Conservation (phyloP, 2,113 vertebrate species). For the Illadopsis cleaveri region DNA sequence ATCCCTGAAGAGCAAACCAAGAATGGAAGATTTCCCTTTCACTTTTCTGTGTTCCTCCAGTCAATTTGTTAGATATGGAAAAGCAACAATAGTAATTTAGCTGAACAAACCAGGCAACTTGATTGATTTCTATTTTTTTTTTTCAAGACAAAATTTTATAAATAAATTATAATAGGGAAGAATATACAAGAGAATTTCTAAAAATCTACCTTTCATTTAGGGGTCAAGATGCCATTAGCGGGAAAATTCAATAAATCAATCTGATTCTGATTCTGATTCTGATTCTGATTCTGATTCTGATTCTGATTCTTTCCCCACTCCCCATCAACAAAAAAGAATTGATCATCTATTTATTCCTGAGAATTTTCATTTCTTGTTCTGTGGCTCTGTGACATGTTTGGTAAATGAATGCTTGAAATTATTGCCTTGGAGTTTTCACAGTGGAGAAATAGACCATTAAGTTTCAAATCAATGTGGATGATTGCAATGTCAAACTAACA, state of each 20-base stretch:
- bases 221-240: background rate
- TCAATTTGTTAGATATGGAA: background rate
- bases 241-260: background rate
- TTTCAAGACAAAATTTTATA: background rate
- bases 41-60: background rate
- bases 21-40: background rate
- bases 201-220: background rate
- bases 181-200: background rate
- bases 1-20: background rate
- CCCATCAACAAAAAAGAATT: background rate
- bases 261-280: background rate
- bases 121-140: background rate
- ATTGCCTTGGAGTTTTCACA: background rate
- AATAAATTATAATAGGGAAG: background rate
- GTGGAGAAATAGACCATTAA: background rate
- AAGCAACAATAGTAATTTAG: background rate
- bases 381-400: background rate
- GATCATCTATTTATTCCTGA: background rate
- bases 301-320: background rate
- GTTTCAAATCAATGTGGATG: constrained; percentile 22
- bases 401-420: constrained; percentile 16
- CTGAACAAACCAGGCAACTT: background rate
- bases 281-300: background rate
- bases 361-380: constrained; percentile 5
- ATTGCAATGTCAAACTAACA: constrained; percentile 7